These are phyloP conservation scores for Quadroppia sp. DNA, from an alignment of 2,888 invertebrate species.

Conservation along the genomic window DNA sequence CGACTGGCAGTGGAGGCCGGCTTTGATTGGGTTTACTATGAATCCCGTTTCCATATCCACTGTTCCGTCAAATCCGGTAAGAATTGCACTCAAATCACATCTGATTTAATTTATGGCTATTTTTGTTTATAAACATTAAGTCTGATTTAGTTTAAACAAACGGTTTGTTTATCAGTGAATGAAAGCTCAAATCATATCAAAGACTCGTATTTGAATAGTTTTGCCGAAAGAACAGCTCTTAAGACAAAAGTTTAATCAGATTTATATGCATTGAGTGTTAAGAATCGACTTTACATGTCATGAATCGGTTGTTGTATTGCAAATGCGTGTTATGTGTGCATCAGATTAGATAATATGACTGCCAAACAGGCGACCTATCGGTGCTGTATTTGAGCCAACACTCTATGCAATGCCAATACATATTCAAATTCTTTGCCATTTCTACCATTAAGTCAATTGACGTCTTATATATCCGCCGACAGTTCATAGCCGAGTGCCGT, in stretches of 20 bases:
- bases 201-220: background rate
- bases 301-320: slow-evolving; percentile 10
- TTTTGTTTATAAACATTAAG: background rate
- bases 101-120: background rate
- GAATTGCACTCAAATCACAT: background rate
- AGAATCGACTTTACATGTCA: slow-evolving; percentile 5
- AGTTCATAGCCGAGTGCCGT: slow-evolving; percentile 17
- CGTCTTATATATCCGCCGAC: slow-evolving; percentile 29
- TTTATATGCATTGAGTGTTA: background rate
- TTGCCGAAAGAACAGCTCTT: background rate
- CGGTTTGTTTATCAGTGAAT: background rate
- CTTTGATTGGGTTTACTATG: slow-evolving; percentile 98
- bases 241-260: background rate
- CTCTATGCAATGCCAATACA: background rate
- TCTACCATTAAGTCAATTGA: background rate
- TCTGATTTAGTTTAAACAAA: background rate
- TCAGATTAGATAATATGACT: slow-evolving; percentile 28
- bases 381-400: background rate
- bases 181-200: background rate
- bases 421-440: background rate
- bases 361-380: background rate
- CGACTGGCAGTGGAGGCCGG: slow-evolving; percentile 92
- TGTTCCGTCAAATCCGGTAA: slow-evolving; percentile 96
- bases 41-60: slow-evolving; percentile 88
- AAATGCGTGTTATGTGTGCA: slow-evolving; percentile 21